These are phyloP conservation scores for Oreochromis niloticus DNA, from an alignment of 2,113 vertebrate genomes.

Conservation along the genomic window DNA sequence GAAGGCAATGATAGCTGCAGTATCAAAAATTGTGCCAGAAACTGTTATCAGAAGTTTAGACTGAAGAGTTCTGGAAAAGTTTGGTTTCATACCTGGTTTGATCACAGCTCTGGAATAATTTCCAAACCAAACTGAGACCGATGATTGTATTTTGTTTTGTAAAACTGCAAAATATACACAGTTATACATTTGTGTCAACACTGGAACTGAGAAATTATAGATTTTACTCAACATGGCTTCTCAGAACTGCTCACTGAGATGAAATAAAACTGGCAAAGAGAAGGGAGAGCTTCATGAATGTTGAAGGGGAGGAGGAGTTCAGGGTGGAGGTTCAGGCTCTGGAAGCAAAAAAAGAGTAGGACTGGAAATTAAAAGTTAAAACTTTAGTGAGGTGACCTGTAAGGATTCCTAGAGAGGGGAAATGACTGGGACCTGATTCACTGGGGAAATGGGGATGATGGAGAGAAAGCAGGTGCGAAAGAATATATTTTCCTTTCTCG, in stretches of 20 bases:
- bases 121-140: not conserved
- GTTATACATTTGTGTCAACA: rapidly evolving
- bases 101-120: not conserved
- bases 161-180: not conserved
- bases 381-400: not conserved
- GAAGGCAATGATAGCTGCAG: not conserved
- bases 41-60: not conserved
- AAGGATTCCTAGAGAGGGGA: not conserved
- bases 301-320: not conserved
- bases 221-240: not conserved
- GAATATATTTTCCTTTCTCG: slow-evolving; percentile 22
- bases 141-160: not conserved
- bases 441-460: not conserved
- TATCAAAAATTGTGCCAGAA: not conserved
- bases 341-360: not conserved
- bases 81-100: not conserved
- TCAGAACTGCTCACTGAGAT: not conserved
- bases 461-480: slow-evolving; percentile 36
- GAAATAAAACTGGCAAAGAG: not conserved
- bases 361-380: not conserved
- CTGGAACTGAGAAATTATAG: not conserved
- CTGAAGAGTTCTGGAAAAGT: not conserved
- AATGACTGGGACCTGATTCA: not conserved
- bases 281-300: not conserved
- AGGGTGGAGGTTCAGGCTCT: not conserved